Evolutionary conservation across 2,113 vertebrate species (phyloP).

Genomic region (Jaculus jaculus): DNA sequence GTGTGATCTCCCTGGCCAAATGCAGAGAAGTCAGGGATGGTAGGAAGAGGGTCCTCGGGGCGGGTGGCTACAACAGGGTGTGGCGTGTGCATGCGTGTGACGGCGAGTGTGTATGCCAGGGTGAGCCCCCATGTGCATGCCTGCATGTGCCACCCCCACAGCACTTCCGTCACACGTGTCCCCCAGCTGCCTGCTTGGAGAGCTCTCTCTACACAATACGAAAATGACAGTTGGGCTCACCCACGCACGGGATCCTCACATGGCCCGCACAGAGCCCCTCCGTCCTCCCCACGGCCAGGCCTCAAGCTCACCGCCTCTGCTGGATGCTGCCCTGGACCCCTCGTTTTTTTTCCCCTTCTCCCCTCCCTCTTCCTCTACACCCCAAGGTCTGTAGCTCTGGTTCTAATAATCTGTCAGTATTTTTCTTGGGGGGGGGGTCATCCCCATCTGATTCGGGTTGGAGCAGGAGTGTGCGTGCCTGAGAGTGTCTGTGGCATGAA

Average conservation of each 20-base stretch:
- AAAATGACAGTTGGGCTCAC: constrained; percentile 56
- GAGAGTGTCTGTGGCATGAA: constrained; percentile 45
- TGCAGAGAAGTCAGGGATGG: not conserved
- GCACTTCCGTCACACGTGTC: constrained; percentile 36
- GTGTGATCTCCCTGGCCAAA: not conserved
- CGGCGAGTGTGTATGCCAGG: not conserved
- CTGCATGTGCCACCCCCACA: constrained; percentile 36
- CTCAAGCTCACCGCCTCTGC: not conserved
- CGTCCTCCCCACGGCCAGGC: not conserved
- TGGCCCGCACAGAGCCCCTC: not conserved
- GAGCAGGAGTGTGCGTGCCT: not conserved
- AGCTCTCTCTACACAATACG: constrained; percentile 58
- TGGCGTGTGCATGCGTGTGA: not conserved
- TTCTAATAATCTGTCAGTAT: not conserved
- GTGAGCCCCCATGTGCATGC: not conserved
- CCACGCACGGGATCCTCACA: constrained; percentile 55
- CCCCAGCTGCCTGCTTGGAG: constrained; percentile 68
- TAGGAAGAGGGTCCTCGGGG: not conserved
- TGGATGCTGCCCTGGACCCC: not conserved
- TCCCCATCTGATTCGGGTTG: not conserved
- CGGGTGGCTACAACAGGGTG: not conserved
- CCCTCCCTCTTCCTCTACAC: no score
- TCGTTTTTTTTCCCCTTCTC: not conserved
- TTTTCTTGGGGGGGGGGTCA: not conserved
- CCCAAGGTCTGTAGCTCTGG: not conserved